These are phyloP conservation scores for Furcifer pardalis DNA, from an alignment of 2,797 vertebrate species.

Conservation along the genomic window DNA sequence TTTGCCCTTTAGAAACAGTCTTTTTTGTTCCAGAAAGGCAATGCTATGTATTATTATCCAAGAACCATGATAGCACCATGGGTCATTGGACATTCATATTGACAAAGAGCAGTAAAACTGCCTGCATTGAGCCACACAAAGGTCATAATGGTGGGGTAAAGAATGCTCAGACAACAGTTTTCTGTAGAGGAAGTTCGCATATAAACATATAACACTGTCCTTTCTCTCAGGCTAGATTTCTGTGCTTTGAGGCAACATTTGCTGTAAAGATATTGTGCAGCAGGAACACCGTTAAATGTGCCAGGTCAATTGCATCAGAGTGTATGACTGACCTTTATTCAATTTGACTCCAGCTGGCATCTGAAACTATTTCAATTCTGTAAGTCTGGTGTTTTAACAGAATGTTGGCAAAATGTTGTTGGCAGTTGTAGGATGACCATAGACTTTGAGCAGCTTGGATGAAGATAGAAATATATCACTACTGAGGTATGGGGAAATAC, in stretches of 20 bases:
- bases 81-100: conserved; percentile 9
- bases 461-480: background rate
- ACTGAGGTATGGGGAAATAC: background rate
- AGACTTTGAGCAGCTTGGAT: background rate
- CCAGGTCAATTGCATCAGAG: background rate
- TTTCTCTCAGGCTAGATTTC: background rate
- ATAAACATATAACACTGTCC: background rate
- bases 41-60: conserved; percentile 12
- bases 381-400: background rate
- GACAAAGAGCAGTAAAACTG: conserved; percentile 36
- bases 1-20: background rate
- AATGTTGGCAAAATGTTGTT: background rate
- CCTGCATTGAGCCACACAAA: background rate
- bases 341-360: background rate
- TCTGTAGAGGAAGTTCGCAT: background rate
- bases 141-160: background rate
- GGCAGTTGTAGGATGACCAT: background rate
- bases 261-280: conserved; percentile 12
- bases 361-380: background rate
- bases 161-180: background rate
- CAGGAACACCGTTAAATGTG: background rate
- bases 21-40: background rate
- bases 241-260: background rate
- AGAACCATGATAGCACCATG: background rate
- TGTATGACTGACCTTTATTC: background rate